Conservation (phyloP, 2,888 invertebrate species). For the Linyphia triangularis region DNA sequence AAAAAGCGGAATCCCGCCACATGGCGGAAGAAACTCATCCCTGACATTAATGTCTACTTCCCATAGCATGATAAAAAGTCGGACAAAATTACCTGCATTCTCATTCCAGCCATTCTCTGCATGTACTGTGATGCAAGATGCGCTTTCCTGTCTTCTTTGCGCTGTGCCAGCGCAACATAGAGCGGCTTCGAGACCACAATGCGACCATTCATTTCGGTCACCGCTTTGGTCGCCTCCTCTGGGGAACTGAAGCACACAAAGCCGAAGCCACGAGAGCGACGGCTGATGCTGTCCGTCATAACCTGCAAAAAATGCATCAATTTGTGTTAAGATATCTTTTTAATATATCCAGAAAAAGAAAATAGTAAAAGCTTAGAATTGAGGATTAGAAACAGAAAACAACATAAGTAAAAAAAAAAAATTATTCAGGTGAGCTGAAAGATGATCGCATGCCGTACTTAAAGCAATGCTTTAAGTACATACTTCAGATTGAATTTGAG, state of each 20-base stretch:
- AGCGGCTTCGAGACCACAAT: slow-evolving; percentile 98
- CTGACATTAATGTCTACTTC: no score
- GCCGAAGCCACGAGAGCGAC: slow-evolving; percentile 91
- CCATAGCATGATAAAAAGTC: not conserved
- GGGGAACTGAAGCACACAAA: slow-evolving; percentile 99
- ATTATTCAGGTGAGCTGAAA: no score
- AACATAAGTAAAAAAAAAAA: no score
- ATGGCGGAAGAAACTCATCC: no score
- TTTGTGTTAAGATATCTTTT: no score
- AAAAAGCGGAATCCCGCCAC: no score
- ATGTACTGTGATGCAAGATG: slow-evolving; percentile 98
- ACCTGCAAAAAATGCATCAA: slow-evolving; percentile 84
- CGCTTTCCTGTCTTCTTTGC: slow-evolving; percentile 99
- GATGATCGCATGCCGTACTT: no score
- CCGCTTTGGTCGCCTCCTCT: slow-evolving; percentile 99
- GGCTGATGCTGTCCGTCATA: slow-evolving; percentile 90
- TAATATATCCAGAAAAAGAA: no score
- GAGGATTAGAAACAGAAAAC: no score
- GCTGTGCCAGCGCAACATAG: slow-evolving; percentile 98
- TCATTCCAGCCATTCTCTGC: slow-evolving; percentile 89
- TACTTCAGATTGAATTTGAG: no score
- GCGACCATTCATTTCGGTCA: slow-evolving; percentile 99
- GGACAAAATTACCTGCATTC: slow-evolving; percentile 84
- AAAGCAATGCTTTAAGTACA: no score
- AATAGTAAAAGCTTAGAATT: no score